These are phyloP conservation scores for Tapirus terrestris DNA, from an alignment of 2,113 vertebrate species.

Conservation along the genomic window DNA sequence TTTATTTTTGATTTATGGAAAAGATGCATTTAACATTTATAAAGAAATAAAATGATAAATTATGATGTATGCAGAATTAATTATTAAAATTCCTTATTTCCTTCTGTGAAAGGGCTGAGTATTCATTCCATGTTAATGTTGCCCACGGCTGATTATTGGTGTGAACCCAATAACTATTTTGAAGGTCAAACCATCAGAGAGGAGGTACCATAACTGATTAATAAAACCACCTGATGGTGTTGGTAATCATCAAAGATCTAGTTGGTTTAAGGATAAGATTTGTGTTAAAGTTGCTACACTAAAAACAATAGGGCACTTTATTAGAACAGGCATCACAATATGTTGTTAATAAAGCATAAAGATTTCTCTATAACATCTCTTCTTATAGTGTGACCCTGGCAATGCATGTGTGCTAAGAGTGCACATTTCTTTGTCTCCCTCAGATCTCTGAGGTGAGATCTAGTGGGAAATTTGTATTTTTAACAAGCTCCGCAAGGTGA, in stretches of 20 bases:
- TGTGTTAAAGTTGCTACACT: not conserved
- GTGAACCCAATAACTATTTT: not conserved
- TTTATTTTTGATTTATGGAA: slow-evolving; percentile 9
- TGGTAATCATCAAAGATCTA: not conserved
- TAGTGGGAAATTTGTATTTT: slow-evolving; percentile 48
- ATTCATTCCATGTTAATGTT: not conserved
- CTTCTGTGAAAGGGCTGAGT: not conserved
- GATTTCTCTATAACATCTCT: not conserved
- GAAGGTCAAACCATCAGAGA: not conserved
- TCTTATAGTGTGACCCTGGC: not conserved
- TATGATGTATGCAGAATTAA: not conserved
- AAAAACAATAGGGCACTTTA: not conserved
- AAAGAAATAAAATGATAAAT: not conserved
- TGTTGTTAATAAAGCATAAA: not conserved
- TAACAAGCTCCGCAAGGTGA: slow-evolving; percentile 51
- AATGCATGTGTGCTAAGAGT: not conserved
- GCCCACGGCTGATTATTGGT: not conserved
- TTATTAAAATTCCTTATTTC: not conserved
- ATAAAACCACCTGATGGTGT: not conserved
- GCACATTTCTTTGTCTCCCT: not conserved
- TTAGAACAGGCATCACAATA: not conserved
- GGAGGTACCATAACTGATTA: not conserved
- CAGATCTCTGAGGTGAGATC: not conserved
- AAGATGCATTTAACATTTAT: not conserved
- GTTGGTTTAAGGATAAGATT: not conserved